A percentile compares a stretch with the other conserved stretches of the same genome.
Evolutionary conservation across 92 coral and sea anemone species (phyloP).

Genomic region (Scolanthus callimorphus): DNA sequence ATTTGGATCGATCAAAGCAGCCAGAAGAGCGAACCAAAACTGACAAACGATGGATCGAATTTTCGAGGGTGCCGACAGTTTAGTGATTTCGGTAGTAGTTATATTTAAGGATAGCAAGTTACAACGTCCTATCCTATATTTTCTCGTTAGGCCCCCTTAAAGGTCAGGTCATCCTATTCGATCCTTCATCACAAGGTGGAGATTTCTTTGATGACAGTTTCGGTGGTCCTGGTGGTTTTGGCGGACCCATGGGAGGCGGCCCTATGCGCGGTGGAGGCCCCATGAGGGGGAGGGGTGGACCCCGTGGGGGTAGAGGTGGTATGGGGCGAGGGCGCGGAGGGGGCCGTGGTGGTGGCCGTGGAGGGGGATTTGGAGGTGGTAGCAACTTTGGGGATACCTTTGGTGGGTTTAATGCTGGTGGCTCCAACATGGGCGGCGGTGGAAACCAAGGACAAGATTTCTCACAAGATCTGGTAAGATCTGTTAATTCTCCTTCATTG

Average conservation of each 20-base stretch:
- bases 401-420: conserved; percentile 2
- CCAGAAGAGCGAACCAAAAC: too few species aligned
- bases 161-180: conserved; percentile 83
- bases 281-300: conserved; percentile 39
- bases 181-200: conserved; percentile 58
- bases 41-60: too few species aligned
- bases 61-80: too few species aligned
- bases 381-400: conserved; percentile 6
- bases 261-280: conserved; percentile 40
- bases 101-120: too few species aligned
- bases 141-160: conserved; percentile 77
- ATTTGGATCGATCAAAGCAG: too few species aligned
- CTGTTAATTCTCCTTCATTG: too few species aligned
- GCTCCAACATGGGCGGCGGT: conserved; percentile 16
- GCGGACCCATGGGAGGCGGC: conserved; percentile 71
- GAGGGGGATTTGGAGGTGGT: conserved; percentile 40
- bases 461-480: conserved; percentile 62
- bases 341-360: conserved; percentile 42
- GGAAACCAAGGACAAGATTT: conserved; percentile 48
- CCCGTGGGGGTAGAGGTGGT: conserved; percentile 53
- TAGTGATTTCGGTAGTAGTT: too few species aligned
- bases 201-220: conserved; percentile 75
- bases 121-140: too few species aligned
- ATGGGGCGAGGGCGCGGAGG: conserved; percentile 57
- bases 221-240: conserved; percentile 60